Conservation (phyloP, 2,888 invertebrate genomes). For the Dascillus cervinus region DNA sequence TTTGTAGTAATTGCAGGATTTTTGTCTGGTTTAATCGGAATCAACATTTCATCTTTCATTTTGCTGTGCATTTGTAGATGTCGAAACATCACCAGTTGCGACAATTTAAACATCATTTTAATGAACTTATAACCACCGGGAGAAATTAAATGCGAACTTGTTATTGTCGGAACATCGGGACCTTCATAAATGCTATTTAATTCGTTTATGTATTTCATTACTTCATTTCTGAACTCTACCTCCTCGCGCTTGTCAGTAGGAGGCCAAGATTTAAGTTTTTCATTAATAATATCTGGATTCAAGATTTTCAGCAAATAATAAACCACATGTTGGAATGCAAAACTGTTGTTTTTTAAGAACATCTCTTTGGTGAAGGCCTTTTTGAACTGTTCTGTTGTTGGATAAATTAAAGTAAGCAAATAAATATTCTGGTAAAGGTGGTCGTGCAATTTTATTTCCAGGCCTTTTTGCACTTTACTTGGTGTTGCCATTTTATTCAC, state of each 20-base stretch:
- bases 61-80: conserved; percentile 20
- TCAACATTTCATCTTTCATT: conserved; percentile 8
- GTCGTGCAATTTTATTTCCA: conserved; percentile 28
- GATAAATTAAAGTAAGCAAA: conserved; percentile 27
- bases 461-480: conserved; percentile 21
- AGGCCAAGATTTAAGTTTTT: conserved; percentile 32
- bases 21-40: conserved; percentile 12
- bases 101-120: conserved; percentile 34
- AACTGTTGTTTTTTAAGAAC: conserved; percentile 37
- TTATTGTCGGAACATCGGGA: conserved; percentile 30
- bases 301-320: conserved; percentile 33
- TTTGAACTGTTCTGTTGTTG: conserved; percentile 28
- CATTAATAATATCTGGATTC: conserved; percentile 28
- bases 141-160: conserved; percentile 34
- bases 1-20: conserved; percentile 7
- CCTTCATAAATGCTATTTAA: conserved; percentile 29
- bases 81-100: conserved; percentile 31
- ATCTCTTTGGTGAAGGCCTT: conserved; percentile 32
- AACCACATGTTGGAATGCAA: conserved; percentile 33
- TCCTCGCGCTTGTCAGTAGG: conserved; percentile 29
- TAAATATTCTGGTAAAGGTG: conserved; percentile 29
- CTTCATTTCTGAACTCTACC: conserved; percentile 31
- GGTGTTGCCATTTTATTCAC: too few species aligned
- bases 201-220: conserved; percentile 30
- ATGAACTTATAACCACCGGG: conserved; percentile 35